These are phyloP conservation scores for Papilio aristodemus DNA, from an alignment of 1,140 invertebrate species.

Conservation along the genomic window DNA sequence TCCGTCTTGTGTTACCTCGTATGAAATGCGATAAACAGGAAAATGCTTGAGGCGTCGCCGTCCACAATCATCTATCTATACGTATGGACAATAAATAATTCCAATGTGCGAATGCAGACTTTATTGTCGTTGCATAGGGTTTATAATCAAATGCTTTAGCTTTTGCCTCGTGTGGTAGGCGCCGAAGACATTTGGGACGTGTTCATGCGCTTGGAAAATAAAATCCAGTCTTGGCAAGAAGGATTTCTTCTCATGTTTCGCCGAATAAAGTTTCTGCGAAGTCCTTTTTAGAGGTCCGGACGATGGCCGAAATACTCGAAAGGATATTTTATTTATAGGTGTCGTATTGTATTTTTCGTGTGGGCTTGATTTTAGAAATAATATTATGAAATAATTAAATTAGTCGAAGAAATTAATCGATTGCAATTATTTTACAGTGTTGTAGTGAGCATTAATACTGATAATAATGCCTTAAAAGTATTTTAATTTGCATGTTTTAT, in stretches of 20 bases:
- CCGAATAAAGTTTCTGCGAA: conserved; percentile 27
- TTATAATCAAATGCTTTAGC: background rate
- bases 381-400: no score
- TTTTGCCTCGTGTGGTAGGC: conserved; percentile 10
- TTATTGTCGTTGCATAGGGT: background rate
- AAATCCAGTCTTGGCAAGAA: conserved; percentile 35
- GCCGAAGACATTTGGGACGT: conserved; percentile 26
- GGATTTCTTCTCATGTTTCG: conserved; percentile 30
- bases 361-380: background rate
- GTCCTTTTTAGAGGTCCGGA: conserved; percentile 11
- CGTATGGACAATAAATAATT: background rate
- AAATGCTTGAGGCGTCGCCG: conserved; percentile 48
- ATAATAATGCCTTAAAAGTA: no score
- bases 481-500: no score
- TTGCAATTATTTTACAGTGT: no score
- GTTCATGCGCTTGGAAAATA: conserved; percentile 40
- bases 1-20: conserved; percentile 49
- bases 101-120: background rate
- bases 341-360: background rate
- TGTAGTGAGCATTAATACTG: no score
- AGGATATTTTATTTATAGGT: background rate
- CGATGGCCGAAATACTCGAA: conserved; percentile 1
- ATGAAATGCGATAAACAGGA: conserved; percentile 54
- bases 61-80: conserved; percentile 37
- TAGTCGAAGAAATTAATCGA: no score